Evolutionary conservation across 2,113 vertebrate species (phyloP).

Genomic region (Datnioides undecimradiatus): DNA sequence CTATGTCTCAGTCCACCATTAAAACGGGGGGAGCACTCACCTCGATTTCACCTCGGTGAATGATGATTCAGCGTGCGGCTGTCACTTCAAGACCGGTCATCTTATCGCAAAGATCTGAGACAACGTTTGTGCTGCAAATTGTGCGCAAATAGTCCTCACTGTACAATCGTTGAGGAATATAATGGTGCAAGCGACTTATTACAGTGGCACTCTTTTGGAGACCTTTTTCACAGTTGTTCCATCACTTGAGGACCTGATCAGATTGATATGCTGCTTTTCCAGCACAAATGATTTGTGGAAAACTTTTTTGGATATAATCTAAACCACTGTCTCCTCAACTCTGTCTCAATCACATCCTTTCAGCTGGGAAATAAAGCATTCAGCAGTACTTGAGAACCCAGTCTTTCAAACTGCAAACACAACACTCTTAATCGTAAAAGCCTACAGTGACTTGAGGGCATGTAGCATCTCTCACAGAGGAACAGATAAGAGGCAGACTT

Average conservation of each 20-base stretch:
- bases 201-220: background rate
- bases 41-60: conserved; percentile 39
- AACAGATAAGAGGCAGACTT: background rate
- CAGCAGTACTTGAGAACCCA: background rate
- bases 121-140: conserved; percentile 5
- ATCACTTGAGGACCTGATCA: background rate
- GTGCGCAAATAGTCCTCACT: too few species aligned
- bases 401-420: conserved; percentile 19
- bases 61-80: conserved; percentile 8
- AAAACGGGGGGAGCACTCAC: conserved; percentile 29
- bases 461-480: background rate
- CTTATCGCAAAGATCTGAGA: conserved; percentile 16
- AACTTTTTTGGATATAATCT: background rate
- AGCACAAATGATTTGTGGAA: background rate
- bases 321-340: background rate
- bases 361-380: conserved; percentile 29
- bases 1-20: conserved; percentile 42
- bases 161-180: too few species aligned
- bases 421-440: conserved; percentile 24
- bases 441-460: background rate
- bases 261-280: background rate
- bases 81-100: conserved; percentile 13
- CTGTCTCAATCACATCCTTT: conserved; percentile 4
- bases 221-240: background rate
- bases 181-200: too few species aligned